Base-by-base conservation (phyloP, 30 jellyfish, hydroid and myxozoan species). In the Clytia hemisphaerica region DNA sequence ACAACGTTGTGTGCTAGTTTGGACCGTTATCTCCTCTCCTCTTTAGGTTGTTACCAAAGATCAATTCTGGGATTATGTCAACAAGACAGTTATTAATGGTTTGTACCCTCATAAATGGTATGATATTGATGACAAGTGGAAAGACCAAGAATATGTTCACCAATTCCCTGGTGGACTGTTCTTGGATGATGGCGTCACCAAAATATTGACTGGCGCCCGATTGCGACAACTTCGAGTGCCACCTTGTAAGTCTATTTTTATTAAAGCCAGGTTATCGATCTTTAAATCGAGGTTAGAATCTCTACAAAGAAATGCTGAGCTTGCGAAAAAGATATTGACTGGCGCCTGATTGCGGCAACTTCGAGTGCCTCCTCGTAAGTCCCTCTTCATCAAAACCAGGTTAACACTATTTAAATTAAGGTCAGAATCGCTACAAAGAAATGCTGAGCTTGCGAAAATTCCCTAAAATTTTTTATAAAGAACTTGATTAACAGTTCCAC, bases 181-280 rank as follows among this genome's bases (percentile, higher is more conserved):
- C 62, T 34, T 89, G 31, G 71, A 76, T 54, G 98, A 89, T 60
- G 57, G 75, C 7, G 73, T 63, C 57, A 84, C 94, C 50, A 89
- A 89, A 64, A 68, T 89, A 34, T 93, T 89, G 55, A 89, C 80
- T 33, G 98, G 98, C 2, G 94, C 76, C 22, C 65, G 98, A 58
- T 29, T 89, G 37, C 79, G 98, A 15, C 98, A 89, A 65, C 84
- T 89, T 29, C 61, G 98, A 61, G 93, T 89, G 45, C 61, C 60
- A 51, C 80, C 74, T 61, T 78, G 98, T 89, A 69, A 45, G 87
- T 40, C 40, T 24, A 32, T 30, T 15, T 7, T n/a, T n/a, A n/a
- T n/a, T n/a, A n/a, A n/a, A n/a, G n/a, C n/a, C n/a, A n/a, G n/a
- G n/a, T n/a, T n/a, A n/a, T n/a, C n/a, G n/a, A n/a, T n/a, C n/a